Conservation (phyloP, 1,140 invertebrate species). For the Rhopalosiphum maidis region DNA sequence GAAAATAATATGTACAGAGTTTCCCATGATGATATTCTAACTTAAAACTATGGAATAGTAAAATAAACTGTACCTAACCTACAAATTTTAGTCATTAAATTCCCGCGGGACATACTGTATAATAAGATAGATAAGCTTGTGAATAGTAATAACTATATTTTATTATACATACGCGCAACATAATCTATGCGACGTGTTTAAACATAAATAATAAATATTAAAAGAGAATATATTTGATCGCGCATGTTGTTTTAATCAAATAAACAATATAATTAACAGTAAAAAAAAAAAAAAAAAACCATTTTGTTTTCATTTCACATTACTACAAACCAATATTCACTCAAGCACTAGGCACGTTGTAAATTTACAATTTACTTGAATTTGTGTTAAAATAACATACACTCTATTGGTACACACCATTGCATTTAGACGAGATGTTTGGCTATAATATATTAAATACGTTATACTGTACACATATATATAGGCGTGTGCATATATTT, state of each 20-base stretch:
- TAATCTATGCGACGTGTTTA: not conserved
- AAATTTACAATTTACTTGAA: not conserved
- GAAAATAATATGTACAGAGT: not conserved
- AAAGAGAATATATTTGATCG: not conserved
- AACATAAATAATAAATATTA: not conserved
- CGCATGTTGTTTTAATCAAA: not conserved
- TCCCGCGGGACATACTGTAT: not conserved
- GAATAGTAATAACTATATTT: not conserved
- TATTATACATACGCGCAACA: not conserved
- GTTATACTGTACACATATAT: not conserved
- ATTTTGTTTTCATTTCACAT: too few species aligned
- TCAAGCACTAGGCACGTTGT: not conserved
- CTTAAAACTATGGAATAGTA: not conserved
- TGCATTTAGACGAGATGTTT: not conserved
- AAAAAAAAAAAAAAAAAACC: too few species aligned
- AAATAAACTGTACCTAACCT: not conserved
- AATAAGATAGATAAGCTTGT: conserved; percentile 2
- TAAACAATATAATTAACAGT: too few species aligned
- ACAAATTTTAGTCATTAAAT: not conserved
- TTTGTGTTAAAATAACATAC: not conserved
- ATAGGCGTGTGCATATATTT: not conserved
- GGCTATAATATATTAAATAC: not conserved
- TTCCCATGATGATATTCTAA: not conserved
- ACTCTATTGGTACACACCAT: not conserved
- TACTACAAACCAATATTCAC: not conserved